These are phyloP conservation scores for Toxostoma redivivum DNA, from an alignment of 2,113 vertebrate genomes.

Conservation along the genomic window DNA sequence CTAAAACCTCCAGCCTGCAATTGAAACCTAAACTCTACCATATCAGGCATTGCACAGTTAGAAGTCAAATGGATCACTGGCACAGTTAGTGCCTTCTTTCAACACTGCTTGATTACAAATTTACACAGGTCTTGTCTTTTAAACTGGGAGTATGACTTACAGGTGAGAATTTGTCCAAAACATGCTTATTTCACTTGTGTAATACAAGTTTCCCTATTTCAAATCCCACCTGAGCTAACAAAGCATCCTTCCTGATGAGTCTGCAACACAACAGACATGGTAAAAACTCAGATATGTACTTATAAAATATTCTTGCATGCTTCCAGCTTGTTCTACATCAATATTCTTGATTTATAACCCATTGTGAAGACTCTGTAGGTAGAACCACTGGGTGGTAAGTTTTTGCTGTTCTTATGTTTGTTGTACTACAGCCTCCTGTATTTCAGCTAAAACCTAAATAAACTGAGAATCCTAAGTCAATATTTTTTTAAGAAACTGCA, in stretches of 20 bases:
- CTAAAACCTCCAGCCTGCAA: neutral
- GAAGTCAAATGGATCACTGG: neutral
- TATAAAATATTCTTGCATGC: neutral
- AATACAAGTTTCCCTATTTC: neutral
- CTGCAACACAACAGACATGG: neutral
- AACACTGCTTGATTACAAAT: neutral
- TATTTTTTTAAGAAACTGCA: neutral
- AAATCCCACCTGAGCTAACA: neutral
- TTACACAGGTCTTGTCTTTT: neutral
- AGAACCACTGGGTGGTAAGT: rapidly evolving
- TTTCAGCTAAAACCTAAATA: neutral
- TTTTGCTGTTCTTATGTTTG: neutral
- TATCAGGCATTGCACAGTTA: neutral
- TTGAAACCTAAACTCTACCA: neutral
- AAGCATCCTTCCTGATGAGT: neutral
- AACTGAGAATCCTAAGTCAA: neutral
- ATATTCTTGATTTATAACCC: neutral
- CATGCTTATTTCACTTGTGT: neutral
- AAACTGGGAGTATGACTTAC: neutral
- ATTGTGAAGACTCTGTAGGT: neutral
- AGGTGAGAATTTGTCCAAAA: neutral
- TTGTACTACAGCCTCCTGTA: neutral
- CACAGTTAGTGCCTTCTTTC: neutral
- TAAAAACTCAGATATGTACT: neutral
- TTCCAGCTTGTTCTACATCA: neutral